Evolutionary conservation across 2,113 vertebrate genomes (phyloP).

Genomic region (Megaceryle maxima): DNA sequence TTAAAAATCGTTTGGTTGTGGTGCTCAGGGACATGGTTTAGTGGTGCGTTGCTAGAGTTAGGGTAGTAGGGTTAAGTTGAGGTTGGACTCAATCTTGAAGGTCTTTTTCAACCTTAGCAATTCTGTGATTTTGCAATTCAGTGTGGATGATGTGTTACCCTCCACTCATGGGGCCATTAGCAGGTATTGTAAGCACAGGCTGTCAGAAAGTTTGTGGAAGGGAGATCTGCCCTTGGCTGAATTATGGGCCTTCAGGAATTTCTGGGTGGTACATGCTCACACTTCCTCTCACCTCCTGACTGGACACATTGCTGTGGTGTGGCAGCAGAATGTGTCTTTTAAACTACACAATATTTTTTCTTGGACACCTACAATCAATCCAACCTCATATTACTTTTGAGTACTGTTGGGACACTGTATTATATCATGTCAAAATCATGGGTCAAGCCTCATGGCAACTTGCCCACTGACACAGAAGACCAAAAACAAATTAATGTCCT

Average conservation of each 20-base stretch:
- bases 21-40: too few species aligned
- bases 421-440: not conserved
- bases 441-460: not conserved
- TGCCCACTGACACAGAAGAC: not conserved
- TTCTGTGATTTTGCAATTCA: too few species aligned
- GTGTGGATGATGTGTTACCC: not conserved
- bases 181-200: not conserved
- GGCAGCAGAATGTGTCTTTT: not conserved
- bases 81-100: too few species aligned
- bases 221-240: not conserved
- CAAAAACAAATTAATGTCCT: not conserved
- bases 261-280: not conserved
- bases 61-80: too few species aligned
- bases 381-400: not conserved
- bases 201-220: not conserved
- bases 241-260: fast-evolving
- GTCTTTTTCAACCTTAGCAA: too few species aligned
- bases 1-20: too few species aligned
- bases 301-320: not conserved
- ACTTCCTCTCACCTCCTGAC: not conserved
- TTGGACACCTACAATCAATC: not conserved
- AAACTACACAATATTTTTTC: not conserved
- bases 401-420: too few species aligned
- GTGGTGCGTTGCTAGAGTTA: too few species aligned
- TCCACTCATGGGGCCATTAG: not conserved